Percentiles rank a stretch among this genome's conserved stretches.
Evolutionary conservation across 64 coral and sea anemone species (phyloP).

Genomic region (Montipora foliosa): DNA sequence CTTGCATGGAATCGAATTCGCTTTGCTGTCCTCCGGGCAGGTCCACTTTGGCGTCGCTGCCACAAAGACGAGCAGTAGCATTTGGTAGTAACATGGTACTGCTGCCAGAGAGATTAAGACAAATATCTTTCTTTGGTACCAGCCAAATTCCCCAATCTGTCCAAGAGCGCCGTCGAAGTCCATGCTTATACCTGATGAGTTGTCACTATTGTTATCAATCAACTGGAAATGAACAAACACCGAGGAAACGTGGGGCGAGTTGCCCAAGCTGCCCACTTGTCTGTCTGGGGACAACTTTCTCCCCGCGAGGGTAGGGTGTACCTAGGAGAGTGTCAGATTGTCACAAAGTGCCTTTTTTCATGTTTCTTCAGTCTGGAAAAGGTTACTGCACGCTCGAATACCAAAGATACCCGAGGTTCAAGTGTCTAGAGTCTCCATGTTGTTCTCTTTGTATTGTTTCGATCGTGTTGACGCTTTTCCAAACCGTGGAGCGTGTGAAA

Average conservation of each 20-base stretch:
- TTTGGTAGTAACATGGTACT: conserved; percentile 72
- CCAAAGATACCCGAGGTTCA: too few relatives aligned
- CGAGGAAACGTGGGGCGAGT: conserved; percentile 20
- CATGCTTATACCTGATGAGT: conserved; percentile 84
- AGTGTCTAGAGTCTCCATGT: too few relatives aligned
- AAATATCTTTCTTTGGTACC: conserved; percentile 76
- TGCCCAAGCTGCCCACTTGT: too few relatives aligned
- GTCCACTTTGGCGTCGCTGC: conserved; percentile 78
- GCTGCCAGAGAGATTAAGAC: conserved; percentile 61
- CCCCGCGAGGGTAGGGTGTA: too few relatives aligned
- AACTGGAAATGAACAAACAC: conserved; percentile 2
- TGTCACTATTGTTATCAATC: background rate
- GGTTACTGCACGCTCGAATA: too few relatives aligned
- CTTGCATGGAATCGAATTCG: conserved; percentile 45
- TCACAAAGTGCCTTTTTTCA: too few relatives aligned
- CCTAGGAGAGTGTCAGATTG: too few relatives aligned
- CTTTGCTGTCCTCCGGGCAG: conserved; percentile 50
- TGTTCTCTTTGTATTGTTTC: too few relatives aligned
- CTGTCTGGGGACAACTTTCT: too few relatives aligned
- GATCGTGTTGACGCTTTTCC: too few relatives aligned
- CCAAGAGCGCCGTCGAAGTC: conserved; percentile 75
- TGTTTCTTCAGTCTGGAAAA: too few relatives aligned
- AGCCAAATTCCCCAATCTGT: conserved; percentile 79
- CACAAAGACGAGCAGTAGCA: conserved; percentile 66
- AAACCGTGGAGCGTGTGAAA: too few relatives aligned